These are phyloP conservation scores for Drosophila recens DNA, from an alignment of 2,888 invertebrate species.

Conservation along the genomic window DNA sequence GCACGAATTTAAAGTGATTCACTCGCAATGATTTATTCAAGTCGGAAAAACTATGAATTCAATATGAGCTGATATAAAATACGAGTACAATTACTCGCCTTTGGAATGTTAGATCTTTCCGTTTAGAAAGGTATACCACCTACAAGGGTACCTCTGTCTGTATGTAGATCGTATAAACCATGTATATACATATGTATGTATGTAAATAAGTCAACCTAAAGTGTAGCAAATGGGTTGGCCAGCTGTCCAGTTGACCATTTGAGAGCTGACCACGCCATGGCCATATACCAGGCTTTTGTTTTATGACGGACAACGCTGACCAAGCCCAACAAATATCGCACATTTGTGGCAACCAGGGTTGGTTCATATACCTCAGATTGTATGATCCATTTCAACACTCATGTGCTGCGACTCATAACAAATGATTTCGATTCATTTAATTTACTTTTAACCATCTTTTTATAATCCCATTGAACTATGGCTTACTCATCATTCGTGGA, in stretches of 20 bases:
- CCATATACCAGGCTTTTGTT: conserved; percentile 67
- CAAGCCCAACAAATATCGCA: conserved; percentile 76
- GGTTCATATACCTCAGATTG: conserved; percentile 15
- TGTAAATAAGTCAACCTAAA: conserved; percentile 71
- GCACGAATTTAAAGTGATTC: conserved; percentile 51
- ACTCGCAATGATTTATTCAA: conserved; percentile 43
- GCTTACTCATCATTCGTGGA: conserved; percentile 12
- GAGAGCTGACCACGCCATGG: conserved; percentile 63
- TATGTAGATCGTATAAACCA: background rate
- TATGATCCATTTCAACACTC: conserved; percentile 15
- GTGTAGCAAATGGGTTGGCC: conserved; percentile 69
- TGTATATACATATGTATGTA: conserved; percentile 36
- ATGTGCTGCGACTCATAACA: conserved; percentile 9
- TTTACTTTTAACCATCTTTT: conserved; percentile 8
- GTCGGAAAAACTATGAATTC: conserved; percentile 42
- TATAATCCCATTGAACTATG: conserved; percentile 1
- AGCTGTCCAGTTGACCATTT: conserved; percentile 60
- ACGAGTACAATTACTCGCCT: background rate
- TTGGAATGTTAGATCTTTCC: conserved; percentile 36
- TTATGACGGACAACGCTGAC: conserved; percentile 65
- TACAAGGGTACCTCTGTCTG: conserved; percentile 8
- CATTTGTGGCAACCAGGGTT: conserved; percentile 62
- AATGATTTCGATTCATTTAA: conserved; percentile 13
- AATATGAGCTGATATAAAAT: conserved; percentile 18
- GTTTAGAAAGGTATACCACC: conserved; percentile 36